These are phyloP conservation scores for Mareca strepera DNA, from an alignment of 2,797 vertebrate genomes.

Conservation along the genomic window DNA sequence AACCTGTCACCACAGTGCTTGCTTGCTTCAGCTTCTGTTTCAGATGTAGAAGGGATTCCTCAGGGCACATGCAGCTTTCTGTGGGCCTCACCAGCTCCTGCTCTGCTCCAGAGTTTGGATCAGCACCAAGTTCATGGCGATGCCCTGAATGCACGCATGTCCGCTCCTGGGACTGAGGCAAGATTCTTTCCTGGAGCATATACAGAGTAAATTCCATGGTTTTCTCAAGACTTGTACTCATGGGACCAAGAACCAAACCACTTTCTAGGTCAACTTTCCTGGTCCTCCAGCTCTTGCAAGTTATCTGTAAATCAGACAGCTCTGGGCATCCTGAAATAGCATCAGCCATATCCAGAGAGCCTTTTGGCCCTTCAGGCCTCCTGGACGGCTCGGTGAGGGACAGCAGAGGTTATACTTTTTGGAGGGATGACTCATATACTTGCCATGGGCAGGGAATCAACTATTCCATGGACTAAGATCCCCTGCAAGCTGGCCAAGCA, in stretches of 20 bases:
- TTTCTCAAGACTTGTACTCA: not conserved
- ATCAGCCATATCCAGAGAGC: not conserved
- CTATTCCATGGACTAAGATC: slow-evolving; percentile 60
- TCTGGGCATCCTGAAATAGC: not conserved
- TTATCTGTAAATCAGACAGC: not conserved
- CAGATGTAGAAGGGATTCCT: not conserved
- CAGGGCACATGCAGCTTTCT: not conserved
- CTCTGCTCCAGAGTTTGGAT: no score
- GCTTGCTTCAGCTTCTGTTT: not conserved
- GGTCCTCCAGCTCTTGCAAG: not conserved
- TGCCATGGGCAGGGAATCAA: slow-evolving; percentile 56
- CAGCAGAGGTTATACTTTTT: slow-evolving; percentile 42
- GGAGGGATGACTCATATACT: slow-evolving; percentile 35
- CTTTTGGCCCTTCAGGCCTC: not conserved
- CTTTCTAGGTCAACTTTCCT: not conserved
- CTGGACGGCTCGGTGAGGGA: not conserved
- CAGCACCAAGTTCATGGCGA: not conserved
- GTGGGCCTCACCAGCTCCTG: not conserved
- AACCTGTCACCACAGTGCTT: not conserved
- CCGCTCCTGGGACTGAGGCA: not conserved
- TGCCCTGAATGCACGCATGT: not conserved
- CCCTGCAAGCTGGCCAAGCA: slow-evolving; percentile 54
- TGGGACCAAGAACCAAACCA: not conserved
- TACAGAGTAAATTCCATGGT: not conserved
- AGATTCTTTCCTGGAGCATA: not conserved